Conservation (phyloP, 2,797 vertebrate genomes). For the Glossophaga mutica region DNA sequence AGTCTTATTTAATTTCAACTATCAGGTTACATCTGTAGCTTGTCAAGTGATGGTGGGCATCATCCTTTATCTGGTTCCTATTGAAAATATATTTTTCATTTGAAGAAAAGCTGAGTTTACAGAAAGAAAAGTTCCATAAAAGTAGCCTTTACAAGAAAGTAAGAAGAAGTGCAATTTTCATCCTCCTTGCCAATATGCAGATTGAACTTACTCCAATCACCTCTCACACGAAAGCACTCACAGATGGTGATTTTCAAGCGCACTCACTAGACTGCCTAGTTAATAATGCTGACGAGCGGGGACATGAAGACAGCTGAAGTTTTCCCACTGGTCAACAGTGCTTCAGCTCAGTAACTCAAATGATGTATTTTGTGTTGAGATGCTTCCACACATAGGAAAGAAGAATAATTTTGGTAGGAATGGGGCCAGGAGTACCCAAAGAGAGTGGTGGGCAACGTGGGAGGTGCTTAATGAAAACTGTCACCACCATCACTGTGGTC, state of each 20-base stretch:
- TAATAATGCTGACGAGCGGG: conserved; percentile 35
- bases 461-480: background rate
- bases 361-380: conserved; percentile 23
- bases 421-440: background rate
- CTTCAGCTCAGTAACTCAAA: background rate
- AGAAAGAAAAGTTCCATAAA: background rate
- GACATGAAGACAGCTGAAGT: background rate
- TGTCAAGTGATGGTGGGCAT: background rate
- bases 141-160: background rate
- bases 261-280: conserved; percentile 4
- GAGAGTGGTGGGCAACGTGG: background rate
- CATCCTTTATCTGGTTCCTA: background rate
- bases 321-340: conserved; percentile 34
- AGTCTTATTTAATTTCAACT: conserved; percentile 3
- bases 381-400: background rate
- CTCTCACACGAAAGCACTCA: background rate
- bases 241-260: background rate
- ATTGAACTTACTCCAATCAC: conserved; percentile 48
- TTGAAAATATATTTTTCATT: background rate
- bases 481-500: background rate
- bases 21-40: background rate
- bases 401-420: conserved; percentile 48
- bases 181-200: background rate
- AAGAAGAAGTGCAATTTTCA: background rate
- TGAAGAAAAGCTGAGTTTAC: conserved; percentile 17